A percentile compares a stretch with the other conserved stretches of the same genome.
Conservation (phyloP, 1,140 invertebrate genomes). For the Caerostris darwini region DNA sequence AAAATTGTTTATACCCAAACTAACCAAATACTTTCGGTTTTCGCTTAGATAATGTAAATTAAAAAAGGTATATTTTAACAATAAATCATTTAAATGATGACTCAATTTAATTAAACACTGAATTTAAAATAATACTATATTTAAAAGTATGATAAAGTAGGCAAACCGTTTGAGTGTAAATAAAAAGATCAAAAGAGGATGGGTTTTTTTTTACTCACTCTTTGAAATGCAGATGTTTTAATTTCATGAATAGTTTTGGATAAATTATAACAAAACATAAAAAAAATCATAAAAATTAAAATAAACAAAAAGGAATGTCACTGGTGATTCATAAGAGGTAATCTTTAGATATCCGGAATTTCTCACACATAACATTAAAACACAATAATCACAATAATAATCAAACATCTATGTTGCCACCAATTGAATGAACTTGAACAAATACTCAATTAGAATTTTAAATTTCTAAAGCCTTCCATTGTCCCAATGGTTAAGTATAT, state of each 20-base stretch:
- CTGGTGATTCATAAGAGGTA: not conserved
- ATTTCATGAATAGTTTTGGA: not conserved
- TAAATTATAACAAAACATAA: not conserved
- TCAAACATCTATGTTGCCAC: not conserved
- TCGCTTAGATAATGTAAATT: no score
- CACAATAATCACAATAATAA: not conserved
- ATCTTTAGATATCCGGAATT: not conserved
- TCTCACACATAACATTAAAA: not conserved
- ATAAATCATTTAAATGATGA: no score
- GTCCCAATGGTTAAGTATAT: no score
- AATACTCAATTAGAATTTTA: not conserved
- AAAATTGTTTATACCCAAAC: no score
- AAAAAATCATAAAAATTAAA: not conserved
- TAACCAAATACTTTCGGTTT: no score
- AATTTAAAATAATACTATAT: no score
- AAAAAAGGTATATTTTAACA: no score
- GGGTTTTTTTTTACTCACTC: not conserved
- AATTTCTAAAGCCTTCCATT: no score
- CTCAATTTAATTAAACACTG: no score
- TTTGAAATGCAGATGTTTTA: not conserved
- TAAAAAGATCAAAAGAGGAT: no score
- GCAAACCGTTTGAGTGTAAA: no score
- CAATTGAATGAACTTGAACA: not conserved
- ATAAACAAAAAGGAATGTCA: constrained; percentile 11
- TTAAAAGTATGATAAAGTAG: no score